phyloP scores from a whole-genome alignment of 2,888 invertebrate genomes.

The Sinhomidia bicolor region DNA sequence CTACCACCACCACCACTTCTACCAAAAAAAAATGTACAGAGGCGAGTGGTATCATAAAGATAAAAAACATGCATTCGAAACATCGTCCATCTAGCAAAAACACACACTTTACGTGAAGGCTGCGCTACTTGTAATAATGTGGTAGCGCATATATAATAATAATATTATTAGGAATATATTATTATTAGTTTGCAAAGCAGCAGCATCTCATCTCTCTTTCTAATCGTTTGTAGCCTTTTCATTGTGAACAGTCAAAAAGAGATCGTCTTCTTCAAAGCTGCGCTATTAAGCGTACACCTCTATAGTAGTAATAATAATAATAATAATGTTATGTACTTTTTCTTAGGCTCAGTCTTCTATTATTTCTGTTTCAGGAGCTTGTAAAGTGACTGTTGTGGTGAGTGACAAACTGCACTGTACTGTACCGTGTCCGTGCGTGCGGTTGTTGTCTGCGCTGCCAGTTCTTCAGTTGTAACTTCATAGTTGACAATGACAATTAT shows the following conservation, averaged over 20 bases:
- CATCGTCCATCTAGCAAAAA: constrained; percentile 10
- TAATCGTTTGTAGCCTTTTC: constrained; percentile 36
- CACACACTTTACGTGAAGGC: neutral
- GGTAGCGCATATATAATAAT: neutral
- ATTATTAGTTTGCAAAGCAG: too few species aligned
- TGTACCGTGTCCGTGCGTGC: neutral
- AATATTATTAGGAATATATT: too few species aligned
- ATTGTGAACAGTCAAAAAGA: constrained; percentile 15
- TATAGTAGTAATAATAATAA: too few species aligned
- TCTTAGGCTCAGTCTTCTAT: constrained; percentile 4
- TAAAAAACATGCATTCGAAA: constrained; percentile 21
- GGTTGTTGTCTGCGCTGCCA: too few species aligned
- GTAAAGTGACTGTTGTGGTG: constrained; percentile 47
- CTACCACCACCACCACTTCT: neutral
- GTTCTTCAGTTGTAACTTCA: neutral
- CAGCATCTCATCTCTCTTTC: neutral
- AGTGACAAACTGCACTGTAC: constrained; percentile 46
- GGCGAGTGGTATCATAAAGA: neutral
- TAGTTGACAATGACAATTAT: constrained; percentile 8
- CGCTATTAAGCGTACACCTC: constrained; percentile 6
- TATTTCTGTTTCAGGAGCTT: constrained; percentile 45
- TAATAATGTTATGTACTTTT: constrained; percentile 9
- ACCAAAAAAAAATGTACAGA: neutral
- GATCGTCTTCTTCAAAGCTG: neutral
- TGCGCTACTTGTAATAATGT: neutral